These are phyloP conservation scores for Typhlomys cinereus DNA, from an alignment of 2,113 vertebrate species.

Conservation along the genomic window DNA sequence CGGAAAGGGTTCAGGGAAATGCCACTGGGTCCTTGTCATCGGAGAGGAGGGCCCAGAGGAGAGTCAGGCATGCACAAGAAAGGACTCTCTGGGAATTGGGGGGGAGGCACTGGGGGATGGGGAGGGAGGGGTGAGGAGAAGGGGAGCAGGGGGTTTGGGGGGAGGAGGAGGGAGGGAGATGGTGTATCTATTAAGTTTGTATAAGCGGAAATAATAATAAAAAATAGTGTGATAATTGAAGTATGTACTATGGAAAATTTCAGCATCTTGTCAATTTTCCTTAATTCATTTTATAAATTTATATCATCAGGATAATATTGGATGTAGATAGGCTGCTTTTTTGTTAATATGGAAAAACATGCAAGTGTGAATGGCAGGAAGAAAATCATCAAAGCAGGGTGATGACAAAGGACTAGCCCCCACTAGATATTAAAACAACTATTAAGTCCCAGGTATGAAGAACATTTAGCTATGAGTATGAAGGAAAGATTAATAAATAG, in stretches of 20 bases:
- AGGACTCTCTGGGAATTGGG: too few species aligned
- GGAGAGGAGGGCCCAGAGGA: too few species aligned
- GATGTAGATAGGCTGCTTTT: neutral
- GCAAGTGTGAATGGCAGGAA: neutral
- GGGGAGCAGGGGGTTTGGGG: too few species aligned
- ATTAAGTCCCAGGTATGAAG: conserved; percentile 14
- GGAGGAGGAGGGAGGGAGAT: too few species aligned
- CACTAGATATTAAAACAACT: conserved; percentile 39
- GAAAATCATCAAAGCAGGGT: conserved; percentile 15
- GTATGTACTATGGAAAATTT: neutral
- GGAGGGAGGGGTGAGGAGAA: too few species aligned
- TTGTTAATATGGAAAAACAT: conserved; percentile 49
- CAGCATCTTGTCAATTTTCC: conserved; percentile 10
- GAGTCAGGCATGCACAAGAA: too few species aligned
- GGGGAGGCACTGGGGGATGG: too few species aligned
- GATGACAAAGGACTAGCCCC: neutral
- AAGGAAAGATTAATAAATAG: conserved; percentile 32
- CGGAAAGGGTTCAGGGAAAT: too few species aligned
- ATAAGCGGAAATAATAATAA: too few species aligned
- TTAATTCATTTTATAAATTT: conserved; percentile 29
- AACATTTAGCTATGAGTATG: neutral
- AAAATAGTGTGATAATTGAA: neutral
- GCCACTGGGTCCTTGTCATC: too few species aligned
- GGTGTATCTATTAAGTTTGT: too few species aligned
- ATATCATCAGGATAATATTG: neutral